Evolutionary conservation across 2,797 vertebrate genomes (phyloP).

Genomic region (Myotis daubentonii): DNA sequence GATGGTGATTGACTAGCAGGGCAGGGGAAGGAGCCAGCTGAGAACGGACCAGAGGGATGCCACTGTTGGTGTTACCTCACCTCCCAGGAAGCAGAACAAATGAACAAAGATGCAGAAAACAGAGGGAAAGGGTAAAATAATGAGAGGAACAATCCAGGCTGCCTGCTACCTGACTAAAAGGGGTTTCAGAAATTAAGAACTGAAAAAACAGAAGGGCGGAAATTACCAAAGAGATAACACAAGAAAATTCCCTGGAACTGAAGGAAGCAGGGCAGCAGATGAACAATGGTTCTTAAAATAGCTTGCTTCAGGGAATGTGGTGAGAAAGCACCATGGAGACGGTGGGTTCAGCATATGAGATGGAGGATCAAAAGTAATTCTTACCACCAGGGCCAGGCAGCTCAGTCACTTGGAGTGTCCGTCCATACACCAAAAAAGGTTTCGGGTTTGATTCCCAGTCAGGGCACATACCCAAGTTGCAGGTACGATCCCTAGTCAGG

Average conservation of each 20-base stretch:
- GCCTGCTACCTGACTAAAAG: neutral
- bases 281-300: neutral
- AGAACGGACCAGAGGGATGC: neutral
- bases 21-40: neutral
- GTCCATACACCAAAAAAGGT: neutral
- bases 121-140: no score
- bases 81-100: neutral
- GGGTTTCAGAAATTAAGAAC: neutral
- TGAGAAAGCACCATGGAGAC: neutral
- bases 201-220: neutral
- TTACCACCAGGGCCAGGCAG: no score
- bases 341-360: rapidly evolving
- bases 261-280: neutral
- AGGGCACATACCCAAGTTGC: neutral
- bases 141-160: rapidly evolving
- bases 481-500: neutral
- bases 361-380: neutral
- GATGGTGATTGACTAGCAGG: neutral
- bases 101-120: neutral
- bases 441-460: neutral
- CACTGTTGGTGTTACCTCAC: neutral
- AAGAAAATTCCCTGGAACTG: neutral
- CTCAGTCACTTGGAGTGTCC: neutral
- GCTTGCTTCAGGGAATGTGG: neutral
- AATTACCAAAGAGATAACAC: neutral